Base-by-base conservation (phyloP, 2,888 invertebrate genomes). In the Hybos culiciformis region DNA sequence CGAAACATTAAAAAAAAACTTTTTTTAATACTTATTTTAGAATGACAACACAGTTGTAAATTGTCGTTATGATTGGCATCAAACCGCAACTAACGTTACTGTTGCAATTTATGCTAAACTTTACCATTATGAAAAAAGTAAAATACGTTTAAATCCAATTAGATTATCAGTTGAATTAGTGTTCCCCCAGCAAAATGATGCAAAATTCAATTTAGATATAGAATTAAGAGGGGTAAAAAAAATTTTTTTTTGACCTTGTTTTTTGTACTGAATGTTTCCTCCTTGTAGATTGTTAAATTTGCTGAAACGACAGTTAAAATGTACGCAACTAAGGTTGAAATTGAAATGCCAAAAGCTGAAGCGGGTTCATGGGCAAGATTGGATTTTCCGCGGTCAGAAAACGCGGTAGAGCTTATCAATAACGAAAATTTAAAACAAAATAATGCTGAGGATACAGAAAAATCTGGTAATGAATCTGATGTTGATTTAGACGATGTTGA, bases 61-160 rank as follows among this genome's bases (percentile, higher is more conserved):
- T 45, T 94, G 94, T 59, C 77, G 93, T 19, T 80, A 85, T 73
- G 96, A 97, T 62, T 93, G 92, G 86, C 91, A 94, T 68, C 96
- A 97, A 70, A 96, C 94, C 1, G 80, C 79, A 0, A 73, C 78
- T 1, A 74, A 77, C 61, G 84, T 96, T 1, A 82, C 85, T 46
- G 76, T 96, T 39, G 83, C 92, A 29, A 75, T 96, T 36, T 97
- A 88, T 67, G 86, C 88, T 2, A 96, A 96, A 69, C 79, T 85
- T 53, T 86, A 91, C 58, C 77, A 87, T 53, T 90, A 92, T 9
- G 72, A 73, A 15, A 61, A 73, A 45, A 87, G 88, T 47, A 68
- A 61, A 42, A 71, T 98, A 2, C 80, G 85, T 68, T 67, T 88
- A 18, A 96, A 90, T 67, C 86, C 88, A 12, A 79, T 96, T 37